Percentiles rank a stretch among this genome's conserved stretches.
Conservation (phyloP, 2,797 vertebrate genomes). For the Iguana delicatissima region DNA sequence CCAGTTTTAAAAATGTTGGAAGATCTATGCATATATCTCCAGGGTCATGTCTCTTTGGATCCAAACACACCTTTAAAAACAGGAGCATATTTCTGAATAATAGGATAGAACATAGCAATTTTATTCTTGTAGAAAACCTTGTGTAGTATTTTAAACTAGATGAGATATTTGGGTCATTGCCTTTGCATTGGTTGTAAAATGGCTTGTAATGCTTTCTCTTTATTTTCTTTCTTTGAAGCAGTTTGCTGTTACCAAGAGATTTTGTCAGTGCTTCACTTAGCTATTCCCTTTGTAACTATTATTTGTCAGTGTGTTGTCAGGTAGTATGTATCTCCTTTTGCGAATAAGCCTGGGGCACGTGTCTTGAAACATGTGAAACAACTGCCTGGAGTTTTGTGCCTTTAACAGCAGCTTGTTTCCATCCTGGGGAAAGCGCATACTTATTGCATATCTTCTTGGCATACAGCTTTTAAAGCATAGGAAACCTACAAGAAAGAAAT, state of each 20-base stretch:
- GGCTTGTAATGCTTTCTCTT: background rate
- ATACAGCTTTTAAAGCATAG: background rate
- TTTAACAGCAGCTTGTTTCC: background rate
- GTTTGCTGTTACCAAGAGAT: background rate
- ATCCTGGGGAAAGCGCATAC: background rate
- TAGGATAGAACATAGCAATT: background rate
- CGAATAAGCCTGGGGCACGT: background rate
- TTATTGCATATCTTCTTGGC: background rate
- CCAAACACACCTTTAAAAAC: conserved; percentile 24
- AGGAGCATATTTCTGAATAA: conserved; percentile 21
- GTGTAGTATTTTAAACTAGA: background rate
- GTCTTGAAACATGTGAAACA: background rate
- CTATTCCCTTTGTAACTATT: conserved; percentile 38
- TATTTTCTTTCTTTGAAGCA: background rate
- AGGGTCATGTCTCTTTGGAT: background rate
- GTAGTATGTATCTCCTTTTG: background rate
- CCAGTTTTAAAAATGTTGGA: background rate
- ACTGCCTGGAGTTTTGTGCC: background rate
- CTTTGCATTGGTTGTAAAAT: conserved; percentile 37
- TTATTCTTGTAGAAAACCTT: conserved; percentile 28
- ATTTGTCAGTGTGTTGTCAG: conserved; percentile 38
- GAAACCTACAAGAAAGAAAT: background rate
- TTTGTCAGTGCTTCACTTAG: background rate
- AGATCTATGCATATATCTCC: background rate
- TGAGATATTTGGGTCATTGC: background rate